Base-by-base conservation (phyloP, 1,140 invertebrate species). In the Vanessa atalanta region DNA sequence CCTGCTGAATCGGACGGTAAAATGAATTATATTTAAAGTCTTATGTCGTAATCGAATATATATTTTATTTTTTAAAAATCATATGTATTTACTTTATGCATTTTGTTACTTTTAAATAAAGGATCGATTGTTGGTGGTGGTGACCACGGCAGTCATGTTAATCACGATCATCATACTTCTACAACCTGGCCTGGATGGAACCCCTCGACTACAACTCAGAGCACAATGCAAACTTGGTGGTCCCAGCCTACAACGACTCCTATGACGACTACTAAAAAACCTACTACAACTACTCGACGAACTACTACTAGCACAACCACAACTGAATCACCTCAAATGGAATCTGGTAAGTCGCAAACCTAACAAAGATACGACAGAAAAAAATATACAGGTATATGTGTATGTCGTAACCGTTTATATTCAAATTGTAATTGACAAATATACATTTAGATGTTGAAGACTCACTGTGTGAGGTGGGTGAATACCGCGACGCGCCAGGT, bases 401-500 rank as follows among this genome's bases (percentile, higher is more conserved):
- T 31, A 31, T 31, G 3, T 43, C 37, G 37, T 43, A 5, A 43
- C 6, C 6, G 37, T 43, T 43, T 43, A 43, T 8, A 43, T 11
- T 5, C 37, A 3, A 5, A 43, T 43, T 43, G 37, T 43, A 43
- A 43, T 9, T 37, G 1, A 9, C 37, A 9, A 43, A 43, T 8
- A 43, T 4, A 37, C 13, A 37, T 61, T 26, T 60, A 86, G 87
- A 79, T 43, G 48, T 88, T 51, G 91, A 93, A 75, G 93, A 93
- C 11, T 81, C 78, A 0, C 71, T 92, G 0, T 97, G 97, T 75
- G 86, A 85, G 12, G 86, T 94, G 1, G 96, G 96, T 1, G 92
- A 95, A 47, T 97, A 96, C 83, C 88, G 93, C 31, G 86, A 95
- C 0, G 95, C 96, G 74, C 94, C 94, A 0, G 90, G 84, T 0